These are phyloP conservation scores for Paramuricea clavata DNA, from an alignment of 92 coral and sea anemone species.

Conservation along the genomic window DNA sequence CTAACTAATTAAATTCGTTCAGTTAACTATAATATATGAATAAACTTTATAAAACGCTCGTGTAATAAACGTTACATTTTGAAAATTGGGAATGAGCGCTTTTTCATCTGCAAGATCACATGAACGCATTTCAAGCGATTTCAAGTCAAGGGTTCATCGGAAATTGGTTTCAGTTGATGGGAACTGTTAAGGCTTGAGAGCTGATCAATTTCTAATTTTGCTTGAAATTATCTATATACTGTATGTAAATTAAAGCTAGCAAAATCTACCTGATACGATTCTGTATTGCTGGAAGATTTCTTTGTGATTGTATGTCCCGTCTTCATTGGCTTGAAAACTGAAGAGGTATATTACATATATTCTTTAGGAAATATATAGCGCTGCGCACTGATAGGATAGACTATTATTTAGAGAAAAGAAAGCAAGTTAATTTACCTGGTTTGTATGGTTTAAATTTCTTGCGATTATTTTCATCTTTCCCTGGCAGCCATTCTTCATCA, in stretches of 20 bases:
- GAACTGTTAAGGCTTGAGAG: neutral
- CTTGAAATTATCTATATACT: neutral
- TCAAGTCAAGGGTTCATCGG: too few relatives aligned
- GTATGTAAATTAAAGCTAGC: neutral
- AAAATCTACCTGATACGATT: neutral
- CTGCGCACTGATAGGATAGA: too few relatives aligned
- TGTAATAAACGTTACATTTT: too few relatives aligned
- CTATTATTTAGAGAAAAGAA: neutral
- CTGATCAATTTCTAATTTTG: neutral
- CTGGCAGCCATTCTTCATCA: slow-evolving; percentile 90
- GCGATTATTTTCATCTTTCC: slow-evolving; percentile 78
- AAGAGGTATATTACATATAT: neutral
- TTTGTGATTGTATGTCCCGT: neutral
- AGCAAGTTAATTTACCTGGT: neutral
- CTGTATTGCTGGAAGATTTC: neutral
- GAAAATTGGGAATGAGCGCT: too few relatives aligned
- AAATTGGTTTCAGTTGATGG: too few relatives aligned
- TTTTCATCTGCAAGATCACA: too few relatives aligned
- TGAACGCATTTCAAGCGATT: too few relatives aligned
- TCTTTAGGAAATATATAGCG: neutral
- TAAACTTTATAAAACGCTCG: too few relatives aligned
- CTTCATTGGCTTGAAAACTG: neutral
- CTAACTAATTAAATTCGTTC: too few relatives aligned
- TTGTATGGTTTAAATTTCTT: slow-evolving; percentile 73
- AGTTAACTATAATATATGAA: too few relatives aligned